Conservation (phyloP, 2,797 vertebrate genomes). For the Anisognathus igniventris region DNA sequence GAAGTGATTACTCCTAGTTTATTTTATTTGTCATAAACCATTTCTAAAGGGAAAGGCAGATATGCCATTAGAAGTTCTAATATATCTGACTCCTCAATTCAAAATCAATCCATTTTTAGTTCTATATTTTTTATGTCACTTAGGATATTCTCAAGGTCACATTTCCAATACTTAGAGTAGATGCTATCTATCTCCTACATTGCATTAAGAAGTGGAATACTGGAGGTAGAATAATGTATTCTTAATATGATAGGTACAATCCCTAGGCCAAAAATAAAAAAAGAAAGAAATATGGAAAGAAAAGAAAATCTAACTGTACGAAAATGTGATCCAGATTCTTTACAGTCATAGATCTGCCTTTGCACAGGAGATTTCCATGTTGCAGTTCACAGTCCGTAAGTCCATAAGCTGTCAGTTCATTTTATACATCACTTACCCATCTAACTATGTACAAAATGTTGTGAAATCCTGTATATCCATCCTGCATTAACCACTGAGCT, state of each 20-base stretch:
- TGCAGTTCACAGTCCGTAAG: neutral
- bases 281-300: neutral
- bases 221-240: neutral
- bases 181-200: neutral
- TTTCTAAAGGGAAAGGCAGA: neutral
- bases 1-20: neutral
- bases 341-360: fast-evolving
- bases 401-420: neutral
- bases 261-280: neutral
- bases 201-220: neutral
- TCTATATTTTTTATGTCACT: neutral
- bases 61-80: neutral
- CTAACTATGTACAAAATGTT: neutral
- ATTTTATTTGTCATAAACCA: neutral
- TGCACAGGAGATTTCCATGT: neutral
- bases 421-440: neutral
- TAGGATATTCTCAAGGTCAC: neutral
- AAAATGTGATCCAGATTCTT: neutral
- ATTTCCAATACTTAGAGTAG: neutral
- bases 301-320: neutral
- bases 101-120: neutral
- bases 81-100: neutral
- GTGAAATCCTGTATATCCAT: neutral
- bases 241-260: neutral
- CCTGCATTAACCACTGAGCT: neutral